A percentile compares a stretch with the other conserved stretches of the same genome.
Conservation (phyloP, 2,888 invertebrate species). For the Metopia argyrocephala region DNA sequence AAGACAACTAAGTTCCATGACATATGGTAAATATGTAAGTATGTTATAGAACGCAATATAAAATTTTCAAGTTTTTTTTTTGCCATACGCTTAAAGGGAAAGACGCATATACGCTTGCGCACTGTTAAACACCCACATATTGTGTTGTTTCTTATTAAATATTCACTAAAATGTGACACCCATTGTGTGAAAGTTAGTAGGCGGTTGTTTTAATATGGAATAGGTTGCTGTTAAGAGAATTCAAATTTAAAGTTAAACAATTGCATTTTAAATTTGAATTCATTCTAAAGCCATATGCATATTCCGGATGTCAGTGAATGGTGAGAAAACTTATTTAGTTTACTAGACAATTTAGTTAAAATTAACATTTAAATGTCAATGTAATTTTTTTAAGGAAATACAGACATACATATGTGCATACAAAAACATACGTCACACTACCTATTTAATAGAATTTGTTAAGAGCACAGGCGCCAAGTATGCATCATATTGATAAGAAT, state of each 20-base stretch:
- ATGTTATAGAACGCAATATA: background rate
- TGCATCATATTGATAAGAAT: too few relatives aligned
- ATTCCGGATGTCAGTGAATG: constrained; percentile 31
- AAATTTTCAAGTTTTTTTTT: background rate
- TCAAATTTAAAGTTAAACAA: background rate
- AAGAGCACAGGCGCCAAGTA: too few relatives aligned
- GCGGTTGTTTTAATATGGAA: constrained; percentile 50
- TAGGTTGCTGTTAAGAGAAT: background rate
- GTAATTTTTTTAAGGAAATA: constrained; percentile 1
- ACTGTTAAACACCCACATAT: constrained; percentile 52
- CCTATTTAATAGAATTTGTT: too few relatives aligned
- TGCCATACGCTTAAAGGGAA: constrained; percentile 40
- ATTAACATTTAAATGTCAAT: constrained; percentile 41
- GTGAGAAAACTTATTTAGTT: constrained; percentile 34
- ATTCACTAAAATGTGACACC: constrained; percentile 55
- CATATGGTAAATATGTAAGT: background rate
- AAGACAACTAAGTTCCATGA: background rate
- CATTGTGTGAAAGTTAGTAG: constrained; percentile 53
- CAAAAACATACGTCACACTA: too few relatives aligned
- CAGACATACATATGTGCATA: too few relatives aligned
- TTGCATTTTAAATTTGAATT: background rate
- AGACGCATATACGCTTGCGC: constrained; percentile 54
- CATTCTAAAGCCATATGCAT: background rate
- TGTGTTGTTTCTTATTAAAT: constrained; percentile 47
- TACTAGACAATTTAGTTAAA: constrained; percentile 5